These are phyloP conservation scores for Temnopleurus reevesii DNA, from an alignment of 53 echinoderm and acorn worm species.

Conservation along the genomic window DNA sequence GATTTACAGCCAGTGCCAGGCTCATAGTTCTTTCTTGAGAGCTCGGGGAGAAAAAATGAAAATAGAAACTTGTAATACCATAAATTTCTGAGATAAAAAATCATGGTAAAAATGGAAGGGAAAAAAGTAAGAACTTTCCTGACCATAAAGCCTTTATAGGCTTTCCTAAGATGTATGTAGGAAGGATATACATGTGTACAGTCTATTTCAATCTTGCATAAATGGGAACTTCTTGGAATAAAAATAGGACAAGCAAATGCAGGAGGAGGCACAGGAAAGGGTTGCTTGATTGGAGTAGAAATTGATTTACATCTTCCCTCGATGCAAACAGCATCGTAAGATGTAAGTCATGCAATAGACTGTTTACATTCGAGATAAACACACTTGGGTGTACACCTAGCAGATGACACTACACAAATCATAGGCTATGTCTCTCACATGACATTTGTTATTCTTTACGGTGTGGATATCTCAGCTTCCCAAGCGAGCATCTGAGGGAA, in stretches of 20 bases:
- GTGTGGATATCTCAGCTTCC: background rate
- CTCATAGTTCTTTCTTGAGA: no score
- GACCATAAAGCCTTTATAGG: no score
- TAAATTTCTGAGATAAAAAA: no score
- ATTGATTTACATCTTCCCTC: conserved; percentile 2
- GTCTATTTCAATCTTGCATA: no score
- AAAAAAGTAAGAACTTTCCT: no score
- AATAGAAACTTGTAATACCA: no score
- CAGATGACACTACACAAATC: conserved; percentile 46
- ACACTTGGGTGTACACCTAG: conserved; percentile 40
- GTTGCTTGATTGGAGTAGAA: background rate
- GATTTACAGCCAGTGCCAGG: no score
- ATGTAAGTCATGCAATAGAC: conserved; percentile 37
- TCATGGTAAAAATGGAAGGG: no score
- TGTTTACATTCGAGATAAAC: conserved; percentile 37
- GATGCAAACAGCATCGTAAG: background rate
- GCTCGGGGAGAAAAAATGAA: no score
- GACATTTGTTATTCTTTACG: conserved; percentile 42
- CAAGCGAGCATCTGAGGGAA: no score
- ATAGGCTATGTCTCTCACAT: background rate
- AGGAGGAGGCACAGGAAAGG: background rate
- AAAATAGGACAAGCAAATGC: background rate
- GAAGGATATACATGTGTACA: no score
- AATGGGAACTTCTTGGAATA: background rate
- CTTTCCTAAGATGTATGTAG: no score